Percentiles rank a stretch among this genome's conserved stretches.
These are phyloP conservation scores for Luidia sarsii DNA, from an alignment of 53 echinoderm and acorn worm species.

Conservation along the genomic window DNA sequence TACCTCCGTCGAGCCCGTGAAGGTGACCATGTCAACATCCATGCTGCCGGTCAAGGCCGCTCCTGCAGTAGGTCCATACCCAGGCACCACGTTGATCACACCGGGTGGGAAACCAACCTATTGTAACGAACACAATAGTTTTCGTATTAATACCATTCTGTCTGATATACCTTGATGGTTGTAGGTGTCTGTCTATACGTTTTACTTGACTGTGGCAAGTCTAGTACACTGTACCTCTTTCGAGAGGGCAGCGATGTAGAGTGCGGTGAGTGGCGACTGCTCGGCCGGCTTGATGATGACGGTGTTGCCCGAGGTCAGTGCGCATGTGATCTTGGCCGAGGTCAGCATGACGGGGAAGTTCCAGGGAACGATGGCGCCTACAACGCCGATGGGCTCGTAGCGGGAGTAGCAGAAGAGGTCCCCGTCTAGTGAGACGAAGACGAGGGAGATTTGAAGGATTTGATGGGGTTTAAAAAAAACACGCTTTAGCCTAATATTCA, in stretches of 20 bases:
- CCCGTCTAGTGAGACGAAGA: slow-evolving; percentile 47
- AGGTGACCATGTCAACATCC: slow-evolving; percentile 55
- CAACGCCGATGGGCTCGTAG: slow-evolving; percentile 77
- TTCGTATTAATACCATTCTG: no score
- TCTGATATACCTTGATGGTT: no score
- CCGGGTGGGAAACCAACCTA: slow-evolving; percentile 69
- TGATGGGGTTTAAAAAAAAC: not conserved
- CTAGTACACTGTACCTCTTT: slow-evolving; percentile 68
- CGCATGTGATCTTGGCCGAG: slow-evolving; percentile 58
- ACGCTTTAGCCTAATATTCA: not conserved
- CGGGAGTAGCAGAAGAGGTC: slow-evolving; percentile 74
- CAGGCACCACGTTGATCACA: slow-evolving; percentile 59
- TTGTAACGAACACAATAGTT: not conserved
- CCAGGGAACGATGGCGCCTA: slow-evolving; percentile 66
- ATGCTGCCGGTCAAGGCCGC: slow-evolving; percentile 44
- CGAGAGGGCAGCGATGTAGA: slow-evolving; percentile 69
- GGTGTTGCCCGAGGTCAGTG: slow-evolving; percentile 69
- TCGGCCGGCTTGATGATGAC: slow-evolving; percentile 83
- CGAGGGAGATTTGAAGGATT: not conserved
- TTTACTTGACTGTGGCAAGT: no score
- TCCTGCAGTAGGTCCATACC: slow-evolving; percentile 61
- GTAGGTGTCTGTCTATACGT: no score
- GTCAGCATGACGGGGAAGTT: slow-evolving; percentile 72
- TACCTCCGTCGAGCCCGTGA: slow-evolving; percentile 70
- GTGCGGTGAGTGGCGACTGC: slow-evolving; percentile 73